Base-by-base conservation (phyloP, 2,797 vertebrate genomes). In the Helarctos malayanus region DNA sequence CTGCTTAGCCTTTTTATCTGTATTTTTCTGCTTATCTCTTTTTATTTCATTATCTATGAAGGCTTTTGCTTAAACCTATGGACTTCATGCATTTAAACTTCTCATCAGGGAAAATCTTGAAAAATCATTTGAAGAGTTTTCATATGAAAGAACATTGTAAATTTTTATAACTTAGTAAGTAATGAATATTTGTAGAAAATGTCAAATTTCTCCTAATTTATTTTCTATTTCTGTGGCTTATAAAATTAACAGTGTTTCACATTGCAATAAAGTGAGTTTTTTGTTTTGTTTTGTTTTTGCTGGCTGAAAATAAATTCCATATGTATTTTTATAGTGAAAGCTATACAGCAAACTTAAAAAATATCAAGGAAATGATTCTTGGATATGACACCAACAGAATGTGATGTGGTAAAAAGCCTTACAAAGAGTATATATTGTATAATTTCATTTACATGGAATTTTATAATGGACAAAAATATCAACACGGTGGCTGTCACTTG, bases 51-150 rank as follows among this genome's bases (percentile, higher is more conserved):
- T 79, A 13, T 32, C 7, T 96, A 16, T 97, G 49, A 75, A 95
- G 81, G 97, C 32, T 89, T 47, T 47, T 91, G 93, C 85, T 89
- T 85, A 81, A 94, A 93, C 76, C 92, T 97, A 75, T 19, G 68
- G 93, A 97, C 89, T 97, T 98, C 97, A 98, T 98, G 98, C 98
- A 98, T 98, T 96, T 68, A 65, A 89, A 95, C 61, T 94, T 81
- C 69, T 91, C 41, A 86, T 92, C 94, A 94, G 97, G 96, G 88
- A 97, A 96, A 94, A 87, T 79, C 16, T 65, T 91, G 35, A 97
- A 95, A 91, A 59, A n/a, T 56, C 6, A 76, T 83, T 49, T 96
- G 90, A 96, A 95, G 83, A 73, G 92, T 90, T 93, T 95, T 41
- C 41, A 97, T 91, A 75, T 75, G 2, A 94, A 97, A 82, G 93